Evolutionary conservation across 2,888 invertebrate species (phyloP), one percentile per base, ranked within the genome.

Genomic region (Bellardia bayeri): DNA sequence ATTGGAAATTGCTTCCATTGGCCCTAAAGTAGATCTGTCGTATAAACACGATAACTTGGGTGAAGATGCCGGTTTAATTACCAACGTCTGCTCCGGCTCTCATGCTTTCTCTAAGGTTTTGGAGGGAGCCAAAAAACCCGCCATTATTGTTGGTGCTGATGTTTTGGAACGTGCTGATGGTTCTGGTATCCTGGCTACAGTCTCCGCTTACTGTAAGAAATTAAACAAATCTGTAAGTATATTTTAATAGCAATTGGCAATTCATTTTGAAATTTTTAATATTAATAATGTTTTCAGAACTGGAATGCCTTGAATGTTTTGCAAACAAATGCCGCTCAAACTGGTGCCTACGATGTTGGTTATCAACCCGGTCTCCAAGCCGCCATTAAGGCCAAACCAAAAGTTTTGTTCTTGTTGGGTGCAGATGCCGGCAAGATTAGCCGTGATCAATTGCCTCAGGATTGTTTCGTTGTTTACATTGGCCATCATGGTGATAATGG

Each of bases 401-500:
- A 96, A 91, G 96, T 99, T 40, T 94, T 99, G 45, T 98, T 96
- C 94, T 94, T 99, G 86, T 94, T 99, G 87, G 99, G 99, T 3
- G 99, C 99, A n/a, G 99, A 99, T 94, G 97, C 97, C 90, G 96
- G 96, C 2, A 95, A 96, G 13, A 95, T 99, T 88, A 95, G 95
- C 0, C 95, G 96, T 86, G 96, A 96, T 30, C 96, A 97, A 91
- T 94, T 99, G 90, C 97, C 97, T 1, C 95, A 96, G 81, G 97
- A 96, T 92, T 96, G 97, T 87, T 96, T 97, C 88, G 95, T 99
- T 85, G 96, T 99, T 89, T 99, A 99, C 91, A 97, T 97, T 94
- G 98, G 97, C 0, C 99, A 99, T 94, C 99, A 99, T 94, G 99
- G 99, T 85, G 99, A 99, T 94, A 95, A 94, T 85, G 99, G 99